Evolutionary conservation across 2,888 invertebrate genomes (phyloP), one percentile per base, ranked within the genome.

Genomic region (Brachypalpus laphriformis): DNA sequence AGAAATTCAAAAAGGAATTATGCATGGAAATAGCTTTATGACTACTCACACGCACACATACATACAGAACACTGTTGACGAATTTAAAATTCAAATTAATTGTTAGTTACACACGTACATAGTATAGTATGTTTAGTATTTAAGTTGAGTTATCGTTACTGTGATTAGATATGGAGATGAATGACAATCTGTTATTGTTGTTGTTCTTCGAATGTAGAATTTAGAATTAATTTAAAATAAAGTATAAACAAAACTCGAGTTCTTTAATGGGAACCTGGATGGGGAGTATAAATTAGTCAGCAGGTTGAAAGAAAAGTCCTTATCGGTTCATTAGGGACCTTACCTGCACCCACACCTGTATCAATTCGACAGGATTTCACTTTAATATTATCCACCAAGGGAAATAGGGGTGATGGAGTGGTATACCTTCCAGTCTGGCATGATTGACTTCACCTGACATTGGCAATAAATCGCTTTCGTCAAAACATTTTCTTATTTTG

Each of bases 21-120:
- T 87, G 87, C 87, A 76, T 80, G 83, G 80, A 87, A 71, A 83
- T 76, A 87, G 87, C 87, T 87, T 87, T 87, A 82, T 45, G 34
- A 51, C 56, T 37, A 77, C 28, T 22, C 56, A 54, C 31, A 63
- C 61, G 28, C n/a, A 31, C 61, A 63, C 31, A 63, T 22, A 45
- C n/a, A 65, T 14, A 25, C 25, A 25, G 5, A 47, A 56, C 45
- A 47, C 45, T 51, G 56, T 65, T 65, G 31, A 75, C 57, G 83
- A 83, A 80, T 85, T 85, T 80, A 47, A 75, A 80, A 85, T 85
- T 85, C 80, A 85, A 61, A 61, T 76, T 78, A 51, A 65, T 49
- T 34, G 56, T 59, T 45, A 37, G 18, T 51, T 28, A 59, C 51
- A 28, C 25, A 47, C 16, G 7, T 25, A 25, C 25, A n/a, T 49